Base-by-base conservation (phyloP, 2,113 vertebrate species). In the Erinaceus europaeus region DNA sequence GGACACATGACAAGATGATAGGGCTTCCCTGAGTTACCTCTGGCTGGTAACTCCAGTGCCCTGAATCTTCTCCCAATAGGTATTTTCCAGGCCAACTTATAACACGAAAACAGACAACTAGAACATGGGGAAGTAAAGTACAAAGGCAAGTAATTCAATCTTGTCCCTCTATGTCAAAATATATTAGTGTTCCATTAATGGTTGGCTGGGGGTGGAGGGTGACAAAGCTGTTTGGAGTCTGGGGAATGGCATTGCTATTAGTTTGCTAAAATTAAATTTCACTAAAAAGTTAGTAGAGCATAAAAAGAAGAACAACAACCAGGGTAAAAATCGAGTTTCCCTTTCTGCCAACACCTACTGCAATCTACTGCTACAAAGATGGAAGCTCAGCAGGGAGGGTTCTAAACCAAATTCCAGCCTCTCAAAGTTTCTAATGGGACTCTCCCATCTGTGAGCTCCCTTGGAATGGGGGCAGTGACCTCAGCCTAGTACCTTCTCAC, bases 201-300 rank as follows among this genome's bases (percentile, higher is more conserved):
- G 1, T 38, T 90, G 67, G 12, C 61, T 76, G 13, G 74, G 89
- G 62, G 84, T 42, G 6, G 42, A 86, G 12, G 50, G 78, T 40
- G 87, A 75, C 73, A 78, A 50, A 59, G 59, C 55, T 75, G 1
- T 62, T 48, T 29, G 52, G 78, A 79, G 78, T 72, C 84, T 76
- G 78, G 71, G 50, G 78, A 94, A 79, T 0, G 87, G 77, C 73
- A 29, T 0, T 62, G 69, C 59, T 84, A 90, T 91, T 91, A 90
- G 65, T 81, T 82, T 93, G 67, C 92, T 75, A 91, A 92, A 91
- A 91, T 90, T 90, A 79, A 44, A 88, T 73, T 76, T 87, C 81
- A 27, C n/a, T 42, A n/a, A 69, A 29, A 81, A 95, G 86, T 92
- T 75, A 90, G 48, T 61, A 84, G 83, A 88, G 91, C 88, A 77